These are phyloP conservation scores for Coenonympha glycerion DNA, from an alignment of 2,888 invertebrate genomes.

Conservation along the genomic window DNA sequence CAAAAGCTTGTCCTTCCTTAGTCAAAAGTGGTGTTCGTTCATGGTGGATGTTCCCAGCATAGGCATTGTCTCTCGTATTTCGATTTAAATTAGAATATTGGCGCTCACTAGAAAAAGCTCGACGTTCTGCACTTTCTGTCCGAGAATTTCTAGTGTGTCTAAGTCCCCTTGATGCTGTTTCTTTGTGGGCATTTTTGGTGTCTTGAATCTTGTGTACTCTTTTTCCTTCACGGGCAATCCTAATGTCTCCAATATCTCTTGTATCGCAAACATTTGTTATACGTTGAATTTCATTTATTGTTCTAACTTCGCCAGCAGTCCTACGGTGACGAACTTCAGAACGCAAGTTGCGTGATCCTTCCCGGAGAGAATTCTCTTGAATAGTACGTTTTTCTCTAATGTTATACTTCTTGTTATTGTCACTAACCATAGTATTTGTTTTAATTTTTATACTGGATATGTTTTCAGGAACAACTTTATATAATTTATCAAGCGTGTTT, in stretches of 20 bases:
- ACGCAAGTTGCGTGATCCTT: neutral
- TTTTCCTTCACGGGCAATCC: neutral
- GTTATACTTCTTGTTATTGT: neutral
- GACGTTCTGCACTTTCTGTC: too few species aligned
- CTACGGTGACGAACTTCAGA: neutral
- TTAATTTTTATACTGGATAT: neutral
- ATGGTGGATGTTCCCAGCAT: too few species aligned
- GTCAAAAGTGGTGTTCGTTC: too few species aligned
- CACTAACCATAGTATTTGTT: neutral
- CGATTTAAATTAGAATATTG: too few species aligned
- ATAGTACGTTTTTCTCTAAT: neutral
- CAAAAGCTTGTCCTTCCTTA: too few species aligned
- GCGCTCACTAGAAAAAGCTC: too few species aligned
- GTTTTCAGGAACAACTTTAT: neutral
- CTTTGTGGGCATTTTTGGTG: neutral
- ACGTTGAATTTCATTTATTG: neutral
- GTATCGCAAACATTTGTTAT: neutral
- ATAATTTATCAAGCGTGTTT: neutral
- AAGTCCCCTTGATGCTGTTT: too few species aligned
- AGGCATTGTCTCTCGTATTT: too few species aligned
- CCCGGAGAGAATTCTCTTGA: neutral
- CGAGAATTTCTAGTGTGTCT: too few species aligned
- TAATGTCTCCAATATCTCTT: neutral
- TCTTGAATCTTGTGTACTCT: neutral
- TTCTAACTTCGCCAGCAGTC: neutral